A percentile compares a stretch with the other conserved stretches of the same genome.
Conservation (phyloP, 2,113 vertebrate genomes). For the Anguilla japonica region DNA sequence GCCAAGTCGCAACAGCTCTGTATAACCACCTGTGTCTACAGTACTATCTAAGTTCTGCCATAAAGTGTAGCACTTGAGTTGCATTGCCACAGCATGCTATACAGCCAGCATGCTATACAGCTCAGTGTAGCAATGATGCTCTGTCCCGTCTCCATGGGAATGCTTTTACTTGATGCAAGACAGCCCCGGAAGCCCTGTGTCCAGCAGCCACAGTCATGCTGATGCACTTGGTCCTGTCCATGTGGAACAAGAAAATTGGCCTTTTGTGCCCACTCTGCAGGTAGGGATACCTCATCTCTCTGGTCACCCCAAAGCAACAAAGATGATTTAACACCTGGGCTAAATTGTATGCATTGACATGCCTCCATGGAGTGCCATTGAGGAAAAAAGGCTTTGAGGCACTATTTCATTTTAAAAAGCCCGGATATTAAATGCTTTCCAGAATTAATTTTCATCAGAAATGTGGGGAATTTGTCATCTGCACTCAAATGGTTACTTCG, state of each 20-base stretch:
- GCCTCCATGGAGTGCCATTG: neutral
- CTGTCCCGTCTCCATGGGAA: neutral
- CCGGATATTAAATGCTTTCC: neutral
- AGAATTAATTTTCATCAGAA: neutral
- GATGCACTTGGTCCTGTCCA: neutral
- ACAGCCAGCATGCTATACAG: neutral
- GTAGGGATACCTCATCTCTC: neutral
- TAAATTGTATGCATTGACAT: neutral
- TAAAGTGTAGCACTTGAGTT: neutral
- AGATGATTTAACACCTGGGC: too few species aligned
- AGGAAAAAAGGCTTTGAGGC: neutral
- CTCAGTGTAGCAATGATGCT: neutral
- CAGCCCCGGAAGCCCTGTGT: neutral
- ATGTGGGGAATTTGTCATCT: neutral
- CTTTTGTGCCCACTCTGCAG: neutral
- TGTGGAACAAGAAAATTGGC: neutral
- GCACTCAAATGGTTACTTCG: neutral
- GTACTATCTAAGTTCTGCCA: neutral
- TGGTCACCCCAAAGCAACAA: neutral
- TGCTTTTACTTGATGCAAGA: neutral
- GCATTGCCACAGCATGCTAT: neutral
- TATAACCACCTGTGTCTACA: neutral
- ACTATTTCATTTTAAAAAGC: neutral
- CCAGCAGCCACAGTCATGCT: neutral
- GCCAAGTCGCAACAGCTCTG: neutral